These are phyloP conservation scores for Chaetura pelagica DNA, from an alignment of 2,113 vertebrate species.

Conservation along the genomic window DNA sequence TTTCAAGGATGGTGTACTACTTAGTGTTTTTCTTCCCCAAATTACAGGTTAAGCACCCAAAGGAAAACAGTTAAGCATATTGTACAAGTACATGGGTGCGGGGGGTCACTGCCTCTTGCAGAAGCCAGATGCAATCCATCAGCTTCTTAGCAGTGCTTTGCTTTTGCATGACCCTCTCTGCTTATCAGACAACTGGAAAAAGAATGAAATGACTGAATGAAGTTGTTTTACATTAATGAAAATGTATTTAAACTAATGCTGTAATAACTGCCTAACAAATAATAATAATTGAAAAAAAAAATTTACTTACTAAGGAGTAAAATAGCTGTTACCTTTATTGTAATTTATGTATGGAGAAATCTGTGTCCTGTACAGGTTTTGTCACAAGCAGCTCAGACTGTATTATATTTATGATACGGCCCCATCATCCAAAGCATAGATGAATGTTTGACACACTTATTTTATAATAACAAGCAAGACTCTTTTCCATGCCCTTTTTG, in stretches of 20 bases:
- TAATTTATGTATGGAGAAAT: background rate
- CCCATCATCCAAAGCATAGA: background rate
- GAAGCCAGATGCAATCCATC: background rate
- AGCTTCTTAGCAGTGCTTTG: background rate
- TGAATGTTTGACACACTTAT: background rate
- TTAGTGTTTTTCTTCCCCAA: background rate
- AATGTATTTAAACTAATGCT: constrained; percentile 4
- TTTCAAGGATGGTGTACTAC: background rate
- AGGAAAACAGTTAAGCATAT: background rate
- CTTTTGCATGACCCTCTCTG: background rate
- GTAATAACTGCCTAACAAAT: background rate
- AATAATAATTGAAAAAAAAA: background rate
- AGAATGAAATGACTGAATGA: background rate
- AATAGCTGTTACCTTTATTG: background rate
- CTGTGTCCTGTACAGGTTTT: background rate
- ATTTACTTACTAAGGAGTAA: background rate
- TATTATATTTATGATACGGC: background rate
- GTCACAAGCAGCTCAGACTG: background rate
- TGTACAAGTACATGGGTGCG: background rate
- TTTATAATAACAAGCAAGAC: background rate
- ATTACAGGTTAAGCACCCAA: background rate
- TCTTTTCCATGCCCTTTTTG: background rate
- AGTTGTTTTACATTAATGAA: background rate
- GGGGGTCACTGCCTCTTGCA: background rate
- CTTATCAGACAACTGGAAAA: background rate